Conservation (phyloP, 2,113 vertebrate species). For the Saguinus midas region DNA sequence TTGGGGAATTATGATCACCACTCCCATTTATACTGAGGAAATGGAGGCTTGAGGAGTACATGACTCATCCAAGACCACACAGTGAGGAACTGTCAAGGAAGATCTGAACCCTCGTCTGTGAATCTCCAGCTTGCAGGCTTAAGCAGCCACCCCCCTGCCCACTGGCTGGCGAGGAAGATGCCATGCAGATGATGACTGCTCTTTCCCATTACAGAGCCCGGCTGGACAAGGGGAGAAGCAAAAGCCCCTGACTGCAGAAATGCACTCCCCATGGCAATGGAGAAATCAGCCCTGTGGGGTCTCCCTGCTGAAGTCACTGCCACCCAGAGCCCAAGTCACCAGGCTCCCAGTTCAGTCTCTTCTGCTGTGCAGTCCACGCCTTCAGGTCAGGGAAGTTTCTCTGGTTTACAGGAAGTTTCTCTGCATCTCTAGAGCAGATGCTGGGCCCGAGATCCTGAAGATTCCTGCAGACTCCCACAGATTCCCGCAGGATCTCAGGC, state of each 20-base stretch:
- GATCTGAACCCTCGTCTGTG: neutral
- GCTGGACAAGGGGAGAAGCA: neutral
- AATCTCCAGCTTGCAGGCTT: neutral
- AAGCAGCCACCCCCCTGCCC: fast-evolving
- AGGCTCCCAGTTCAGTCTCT: neutral
- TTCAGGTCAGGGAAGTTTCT: neutral
- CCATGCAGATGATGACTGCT: neutral
- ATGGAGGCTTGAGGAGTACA: neutral
- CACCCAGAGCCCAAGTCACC: neutral
- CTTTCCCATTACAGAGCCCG: neutral
- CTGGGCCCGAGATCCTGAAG: too few species aligned
- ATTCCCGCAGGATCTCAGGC: too few species aligned
- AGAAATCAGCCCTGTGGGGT: too few species aligned
- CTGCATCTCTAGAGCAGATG: too few species aligned
- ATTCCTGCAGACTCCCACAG: too few species aligned
- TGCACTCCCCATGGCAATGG: fast-evolving
- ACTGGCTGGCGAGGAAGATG: neutral
- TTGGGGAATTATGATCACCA: fast-evolving
- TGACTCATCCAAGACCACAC: neutral
- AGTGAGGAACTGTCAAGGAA: neutral
- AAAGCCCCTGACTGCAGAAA: neutral
- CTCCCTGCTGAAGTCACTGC: neutral
- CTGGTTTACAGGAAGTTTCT: too few species aligned
- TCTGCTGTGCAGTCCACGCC: fast-evolving
- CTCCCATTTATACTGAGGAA: neutral